Conservation (phyloP, 2,797 vertebrate genomes). For the Sebastolobus altivelis region DNA sequence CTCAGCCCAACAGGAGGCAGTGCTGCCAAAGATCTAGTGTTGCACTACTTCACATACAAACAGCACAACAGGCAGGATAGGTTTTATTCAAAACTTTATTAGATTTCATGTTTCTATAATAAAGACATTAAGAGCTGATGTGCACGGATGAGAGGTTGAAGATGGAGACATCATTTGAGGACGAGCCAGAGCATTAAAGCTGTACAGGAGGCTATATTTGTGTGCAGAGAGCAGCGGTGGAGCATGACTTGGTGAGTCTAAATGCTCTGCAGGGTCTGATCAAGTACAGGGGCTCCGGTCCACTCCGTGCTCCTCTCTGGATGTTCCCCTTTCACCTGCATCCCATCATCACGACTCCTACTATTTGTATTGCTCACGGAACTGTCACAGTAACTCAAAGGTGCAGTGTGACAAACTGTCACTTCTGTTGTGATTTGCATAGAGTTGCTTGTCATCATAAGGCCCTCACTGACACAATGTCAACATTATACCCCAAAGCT, state of each 20-base stretch:
- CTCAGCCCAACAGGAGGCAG: constrained; percentile 15
- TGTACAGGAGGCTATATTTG: constrained; percentile 44
- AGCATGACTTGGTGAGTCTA: constrained; percentile 47
- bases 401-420: constrained; percentile 44
- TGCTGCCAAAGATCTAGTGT: neutral
- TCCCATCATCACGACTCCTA: constrained; percentile 43
- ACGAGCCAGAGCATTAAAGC: constrained; percentile 56
- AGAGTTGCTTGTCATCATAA: constrained; percentile 63
- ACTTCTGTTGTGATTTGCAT: constrained; percentile 72
- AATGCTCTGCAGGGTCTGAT: constrained; percentile 46
- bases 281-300: constrained; percentile 54
- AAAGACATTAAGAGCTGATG: constrained; percentile 73
- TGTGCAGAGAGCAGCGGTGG: constrained; percentile 61
- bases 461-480: constrained; percentile 30
- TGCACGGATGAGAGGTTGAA: constrained; percentile 61
- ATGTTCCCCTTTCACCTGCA: constrained; percentile 55
- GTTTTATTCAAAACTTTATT: constrained; percentile 80
- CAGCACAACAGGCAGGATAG: neutral
- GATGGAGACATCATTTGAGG: constrained; percentile 60
- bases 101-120: constrained; percentile 65
- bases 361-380: constrained; percentile 63
- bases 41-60: neutral
- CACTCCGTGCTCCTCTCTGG: constrained; percentile 42
- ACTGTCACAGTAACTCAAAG: constrained; percentile 57
- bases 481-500: constrained; percentile 2